Evolutionary conservation across 2,888 invertebrate genomes (phyloP).

Genomic region (Ectobius pallidus): DNA sequence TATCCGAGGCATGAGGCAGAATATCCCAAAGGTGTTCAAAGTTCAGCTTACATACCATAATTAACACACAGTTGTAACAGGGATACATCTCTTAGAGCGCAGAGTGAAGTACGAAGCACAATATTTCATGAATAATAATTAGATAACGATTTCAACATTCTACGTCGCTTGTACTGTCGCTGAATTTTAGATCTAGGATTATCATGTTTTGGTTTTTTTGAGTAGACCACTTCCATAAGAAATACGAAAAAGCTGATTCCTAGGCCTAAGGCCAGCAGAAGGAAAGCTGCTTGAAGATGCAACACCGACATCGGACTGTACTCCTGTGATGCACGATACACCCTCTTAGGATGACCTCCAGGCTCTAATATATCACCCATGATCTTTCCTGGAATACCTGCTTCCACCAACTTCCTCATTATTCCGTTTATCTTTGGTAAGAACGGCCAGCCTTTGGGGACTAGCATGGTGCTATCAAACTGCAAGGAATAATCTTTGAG

Average conservation of each 20-base stretch:
- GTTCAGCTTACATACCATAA: too few relatives aligned
- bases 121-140: too few relatives aligned
- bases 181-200: too few relatives aligned
- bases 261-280: background rate
- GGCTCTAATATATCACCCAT: background rate
- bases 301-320: background rate
- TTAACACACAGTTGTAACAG: too few relatives aligned
- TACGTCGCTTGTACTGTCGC: too few relatives aligned
- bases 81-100: too few relatives aligned
- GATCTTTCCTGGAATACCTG: background rate
- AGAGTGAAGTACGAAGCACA: too few relatives aligned
- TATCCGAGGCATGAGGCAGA: too few relatives aligned
- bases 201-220: too few relatives aligned
- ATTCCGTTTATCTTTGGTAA: background rate
- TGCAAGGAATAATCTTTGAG: background rate
- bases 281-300: background rate
- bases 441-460: background rate
- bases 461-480: background rate
- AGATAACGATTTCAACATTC: too few relatives aligned
- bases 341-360: background rate
- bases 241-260: background rate
- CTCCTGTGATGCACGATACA: background rate
- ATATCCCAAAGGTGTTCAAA: too few relatives aligned
- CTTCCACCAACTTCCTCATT: background rate
- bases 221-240: background rate